Conservation (phyloP, 2,888 invertebrate species). For the Thysanoteuthis rhombus region DNA sequence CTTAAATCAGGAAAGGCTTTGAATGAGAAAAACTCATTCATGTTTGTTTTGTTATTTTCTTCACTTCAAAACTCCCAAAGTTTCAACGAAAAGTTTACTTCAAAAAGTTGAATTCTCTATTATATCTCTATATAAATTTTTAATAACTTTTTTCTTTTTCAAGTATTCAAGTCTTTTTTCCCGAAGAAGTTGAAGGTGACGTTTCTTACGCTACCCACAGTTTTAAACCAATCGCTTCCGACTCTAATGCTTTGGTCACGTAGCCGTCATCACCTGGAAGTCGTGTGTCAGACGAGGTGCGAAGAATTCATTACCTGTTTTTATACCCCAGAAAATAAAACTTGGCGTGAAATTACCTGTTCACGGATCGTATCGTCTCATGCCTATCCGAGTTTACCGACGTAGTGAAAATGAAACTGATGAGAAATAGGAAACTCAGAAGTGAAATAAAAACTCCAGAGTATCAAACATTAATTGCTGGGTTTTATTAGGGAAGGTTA, state of each 20-base stretch:
- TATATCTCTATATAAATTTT: no score
- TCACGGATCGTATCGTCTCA: not conserved
- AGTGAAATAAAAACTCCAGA: not conserved
- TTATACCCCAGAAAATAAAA: not conserved
- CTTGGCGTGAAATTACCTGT: not conserved
- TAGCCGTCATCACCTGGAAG: not conserved
- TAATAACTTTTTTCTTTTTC: not conserved
- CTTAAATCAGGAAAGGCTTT: no score
- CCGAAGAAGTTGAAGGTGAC: not conserved
- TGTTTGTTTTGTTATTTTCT: not conserved
- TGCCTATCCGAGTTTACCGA: not conserved
- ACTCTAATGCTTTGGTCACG: not conserved
- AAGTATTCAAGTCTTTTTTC: not conserved
- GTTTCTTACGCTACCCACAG: not conserved
- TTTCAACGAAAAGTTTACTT: not conserved
- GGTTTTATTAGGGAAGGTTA: not conserved
- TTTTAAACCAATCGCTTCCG: not conserved
- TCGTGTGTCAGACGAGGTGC: not conserved
- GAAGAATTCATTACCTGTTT: not conserved
- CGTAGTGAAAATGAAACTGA: not conserved
- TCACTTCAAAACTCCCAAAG: not conserved
- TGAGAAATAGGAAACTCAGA: not conserved
- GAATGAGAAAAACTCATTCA: not conserved
- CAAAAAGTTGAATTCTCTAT: no score
- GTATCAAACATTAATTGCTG: not conserved